A percentile compares a stretch with the other conserved stretches of the same genome.
Evolutionary conservation across 2,113 vertebrate species (phyloP).

Genomic region (Rhagologus leucostigma): DNA sequence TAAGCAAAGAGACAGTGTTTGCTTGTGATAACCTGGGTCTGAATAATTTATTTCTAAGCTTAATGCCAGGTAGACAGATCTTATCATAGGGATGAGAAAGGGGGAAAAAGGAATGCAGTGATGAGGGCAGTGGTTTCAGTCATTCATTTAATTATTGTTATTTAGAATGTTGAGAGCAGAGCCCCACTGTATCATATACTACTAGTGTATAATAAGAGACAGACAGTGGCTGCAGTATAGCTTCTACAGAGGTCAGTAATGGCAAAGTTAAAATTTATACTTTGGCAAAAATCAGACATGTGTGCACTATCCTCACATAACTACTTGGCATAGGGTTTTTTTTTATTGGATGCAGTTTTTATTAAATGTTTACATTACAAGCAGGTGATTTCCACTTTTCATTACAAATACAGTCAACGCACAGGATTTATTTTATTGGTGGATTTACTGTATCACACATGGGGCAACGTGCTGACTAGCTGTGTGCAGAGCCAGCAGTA

Average conservation of each 20-base stretch:
- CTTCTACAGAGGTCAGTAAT: not conserved
- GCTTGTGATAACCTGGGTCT: constrained; percentile 63
- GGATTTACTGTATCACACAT: not conserved
- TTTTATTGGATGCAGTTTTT: not conserved
- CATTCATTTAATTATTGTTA: constrained; percentile 36
- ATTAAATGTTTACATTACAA: not conserved
- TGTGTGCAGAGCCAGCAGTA: fast-evolving
- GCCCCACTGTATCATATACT: not conserved
- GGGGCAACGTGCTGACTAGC: fast-evolving
- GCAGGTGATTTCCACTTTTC: not conserved
- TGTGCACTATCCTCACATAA: not conserved
- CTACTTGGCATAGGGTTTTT: not conserved
- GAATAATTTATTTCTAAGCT: constrained; percentile 64
- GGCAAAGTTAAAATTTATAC: not conserved
- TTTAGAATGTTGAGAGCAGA: not conserved
- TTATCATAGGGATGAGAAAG: not conserved
- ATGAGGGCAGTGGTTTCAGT: not conserved
- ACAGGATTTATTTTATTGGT: not conserved
- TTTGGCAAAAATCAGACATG: not conserved
- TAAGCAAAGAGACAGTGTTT: constrained; percentile 52
- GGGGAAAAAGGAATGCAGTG: not conserved
- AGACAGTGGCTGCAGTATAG: not conserved
- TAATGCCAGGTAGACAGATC: not conserved
- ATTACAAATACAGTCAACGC: not conserved
- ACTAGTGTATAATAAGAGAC: not conserved